Percentiles rank a stretch among this genome's conserved stretches.
Evolutionary conservation across 2,113 vertebrate genomes (phyloP).

Genomic region (Labeo catla): DNA sequence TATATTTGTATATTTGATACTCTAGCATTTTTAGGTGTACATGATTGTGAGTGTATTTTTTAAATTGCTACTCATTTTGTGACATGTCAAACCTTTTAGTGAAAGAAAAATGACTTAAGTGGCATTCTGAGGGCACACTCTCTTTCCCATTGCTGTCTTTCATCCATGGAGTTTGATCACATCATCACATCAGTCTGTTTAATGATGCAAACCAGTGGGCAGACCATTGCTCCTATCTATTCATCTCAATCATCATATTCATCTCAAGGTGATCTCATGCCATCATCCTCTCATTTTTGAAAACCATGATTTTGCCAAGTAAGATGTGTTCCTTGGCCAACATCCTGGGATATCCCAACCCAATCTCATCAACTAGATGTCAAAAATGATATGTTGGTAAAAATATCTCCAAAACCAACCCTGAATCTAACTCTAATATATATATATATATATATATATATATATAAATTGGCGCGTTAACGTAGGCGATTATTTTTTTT

Average conservation of each 20-base stretch:
- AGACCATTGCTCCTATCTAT: constrained; percentile 36
- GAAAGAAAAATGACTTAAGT: neutral
- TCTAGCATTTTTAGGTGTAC: neutral
- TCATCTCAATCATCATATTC: constrained; percentile 46
- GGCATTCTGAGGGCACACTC: neutral
- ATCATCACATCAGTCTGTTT: constrained; percentile 38
- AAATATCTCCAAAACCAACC: neutral
- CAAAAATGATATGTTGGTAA: neutral
- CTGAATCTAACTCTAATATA: neutral
- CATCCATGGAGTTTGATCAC: neutral
- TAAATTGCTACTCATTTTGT: neutral
- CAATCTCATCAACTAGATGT: neutral
- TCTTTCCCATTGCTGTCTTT: neutral
- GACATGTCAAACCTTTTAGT: neutral
- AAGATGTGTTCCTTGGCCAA: neutral
- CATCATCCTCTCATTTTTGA: constrained; percentile 1
- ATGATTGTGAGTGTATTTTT: neutral
- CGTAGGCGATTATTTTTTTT: no score
- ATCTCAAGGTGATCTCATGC: constrained; percentile 50
- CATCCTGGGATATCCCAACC: neutral
- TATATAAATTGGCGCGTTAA: no score
- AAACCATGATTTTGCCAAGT: neutral
- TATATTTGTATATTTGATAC: neutral
- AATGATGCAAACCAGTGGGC: constrained; percentile 30
- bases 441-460: no score